Base-by-base conservation (phyloP, 2,113 vertebrate genomes). In the Leptocoma aspasia region DNA sequence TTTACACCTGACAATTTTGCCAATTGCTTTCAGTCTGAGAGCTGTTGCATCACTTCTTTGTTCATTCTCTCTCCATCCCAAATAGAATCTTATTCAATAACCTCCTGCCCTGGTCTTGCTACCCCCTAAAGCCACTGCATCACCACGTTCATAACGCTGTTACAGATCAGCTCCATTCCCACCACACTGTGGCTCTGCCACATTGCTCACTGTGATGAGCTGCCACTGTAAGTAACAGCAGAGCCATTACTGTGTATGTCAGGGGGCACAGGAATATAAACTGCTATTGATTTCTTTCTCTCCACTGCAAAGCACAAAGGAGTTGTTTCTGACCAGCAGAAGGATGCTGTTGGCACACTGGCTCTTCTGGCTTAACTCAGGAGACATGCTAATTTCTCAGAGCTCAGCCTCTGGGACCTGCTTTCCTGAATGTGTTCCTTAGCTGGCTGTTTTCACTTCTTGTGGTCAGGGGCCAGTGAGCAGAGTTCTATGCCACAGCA, bases 141-240 rank as follows among this genome's bases (percentile, higher is more conserved):
- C 50, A 56, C 35, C 13, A 7, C 19, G 7, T 56, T 78, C 30
- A 13, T n/a, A 41, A 56, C 0, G 0, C 37, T 52, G 7, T n/a
- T 75, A 44, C 7, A 60, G 64, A 59, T 27, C 42, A 82, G 15
- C 26, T 64, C 10, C 8, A 9, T 60, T 82, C 60, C 82, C 50
- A 82, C 22, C 64, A 35, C 37, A 21, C 17, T 30, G 52, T 39
- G 39, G 15, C 44, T 77, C 54, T 77, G 60, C 66, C 0, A 0
- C 45, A 31, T 65, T 80, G 33, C 44, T 82, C 69, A 17, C 54
- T 31, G 11, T 23, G 60, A 44, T 86, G 33, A 71, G 28, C 64
- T 12, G 9, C n/a, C 28, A 21, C 56, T 42, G 39, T 50, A 78
- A 57, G n/a, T 53, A 80, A 65, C 31, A 70, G 52, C 52, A 57